Conservation (phyloP, 2,888 invertebrate genomes). For the Lymantria dispar region DNA sequence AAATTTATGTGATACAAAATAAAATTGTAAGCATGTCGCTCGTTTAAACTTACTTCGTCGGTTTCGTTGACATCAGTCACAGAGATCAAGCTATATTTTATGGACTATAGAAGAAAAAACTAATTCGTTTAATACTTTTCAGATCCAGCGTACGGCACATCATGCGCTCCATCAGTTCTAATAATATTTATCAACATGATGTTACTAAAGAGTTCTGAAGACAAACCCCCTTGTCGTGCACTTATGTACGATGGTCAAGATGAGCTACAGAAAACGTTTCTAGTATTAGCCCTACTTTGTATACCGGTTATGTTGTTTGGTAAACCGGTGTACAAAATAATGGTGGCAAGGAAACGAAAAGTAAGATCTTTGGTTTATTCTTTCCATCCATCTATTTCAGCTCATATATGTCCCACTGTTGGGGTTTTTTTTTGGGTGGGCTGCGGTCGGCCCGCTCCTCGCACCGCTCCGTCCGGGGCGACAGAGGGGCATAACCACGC, state of each 20-base stretch:
- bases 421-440: too few species aligned
- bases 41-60: too few species aligned
- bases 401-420: background rate
- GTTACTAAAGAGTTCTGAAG: conserved; percentile 77
- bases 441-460: too few species aligned
- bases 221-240: conserved; percentile 69
- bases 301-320: conserved; percentile 90
- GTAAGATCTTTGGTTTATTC: conserved; percentile 41
- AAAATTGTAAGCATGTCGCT: too few species aligned
- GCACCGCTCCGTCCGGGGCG: too few species aligned
- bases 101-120: too few species aligned
- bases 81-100: too few species aligned
- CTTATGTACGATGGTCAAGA: conserved; percentile 84
- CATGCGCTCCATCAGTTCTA: conserved; percentile 89
- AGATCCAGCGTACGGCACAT: conserved; percentile 71
- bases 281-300: conserved; percentile 85
- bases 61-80: too few species aligned
- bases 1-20: too few species aligned
- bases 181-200: conserved; percentile 93
- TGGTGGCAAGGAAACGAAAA: conserved; percentile 65
- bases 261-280: conserved; percentile 83
- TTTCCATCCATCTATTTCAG: too few species aligned
- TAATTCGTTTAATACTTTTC: conserved; percentile 16
- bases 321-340: conserved; percentile 86
- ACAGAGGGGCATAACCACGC: too few species aligned